Evolutionary conservation across 2,888 invertebrate genomes (phyloP), one percentile per base, ranked within the genome.

Genomic region (Drosophila borborema): DNA sequence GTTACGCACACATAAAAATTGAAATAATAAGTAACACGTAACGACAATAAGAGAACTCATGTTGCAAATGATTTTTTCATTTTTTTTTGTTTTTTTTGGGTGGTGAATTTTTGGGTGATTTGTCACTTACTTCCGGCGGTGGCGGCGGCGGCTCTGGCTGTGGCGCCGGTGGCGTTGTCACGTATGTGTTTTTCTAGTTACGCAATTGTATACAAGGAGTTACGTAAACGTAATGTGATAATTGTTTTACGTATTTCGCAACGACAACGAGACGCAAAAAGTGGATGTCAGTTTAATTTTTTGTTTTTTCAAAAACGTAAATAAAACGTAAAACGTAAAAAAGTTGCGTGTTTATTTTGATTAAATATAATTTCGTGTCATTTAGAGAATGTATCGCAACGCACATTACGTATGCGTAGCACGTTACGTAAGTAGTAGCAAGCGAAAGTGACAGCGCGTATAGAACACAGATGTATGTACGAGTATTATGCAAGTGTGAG

Each of bases 141-240:
- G 84, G 84, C 72, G 85, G 85, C 72, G 85, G 87, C 80, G 85
- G 85, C 75, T 70, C 76, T 69, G 85, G 87, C 72, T 61, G 62
- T 72, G 85, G 85, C 78, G 85, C 85, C 85, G 74, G 69, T 74
- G 85, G 85, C 78, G 87, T 85, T 67, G 87, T 85, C 78, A 85
- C 85, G 81, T 85, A 85, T 85, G 85, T 85, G 74, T 85, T 85
- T 85, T 85, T 85, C 85, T 85, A 82, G 76, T 84, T 85, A 79
- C 79, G 79, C 69, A 77, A 77, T 74, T 66, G 34, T 55, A 43
- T 59, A 74, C 66, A 71, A 65, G 60, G 67, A 65, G 79, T 82
- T 73, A 77, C 72, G 82, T 74, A 76, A 74, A 72, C 72, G 76
- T 70, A 77, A 77, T 68, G 72, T 64, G 62, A 64, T 69, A 53